Base-by-base conservation (phyloP, 2,888 invertebrate species). In the Drosophila putrida region DNA sequence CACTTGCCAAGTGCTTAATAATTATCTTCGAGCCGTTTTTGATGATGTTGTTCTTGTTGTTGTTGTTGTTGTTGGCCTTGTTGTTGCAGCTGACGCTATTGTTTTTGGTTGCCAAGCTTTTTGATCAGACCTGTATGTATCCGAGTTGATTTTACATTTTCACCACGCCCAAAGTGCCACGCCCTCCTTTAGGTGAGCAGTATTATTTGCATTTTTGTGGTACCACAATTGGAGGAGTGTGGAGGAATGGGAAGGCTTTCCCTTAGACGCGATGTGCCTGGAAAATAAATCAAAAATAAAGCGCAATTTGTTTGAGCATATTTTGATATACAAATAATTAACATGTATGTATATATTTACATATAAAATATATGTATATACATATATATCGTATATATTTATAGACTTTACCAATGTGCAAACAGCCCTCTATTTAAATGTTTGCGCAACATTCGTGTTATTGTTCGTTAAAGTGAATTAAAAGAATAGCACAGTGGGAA, bases 131-230 rank as follows among this genome's bases (percentile, higher is more conserved):
- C 49, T 36, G 6, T 43, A n/a, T 43, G 49, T 43, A 28, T n/a
- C n/a, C 9, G 57, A 20, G 43, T 47, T 57, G 54, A 47, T 13
- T 47, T 68, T 31, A 73, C 74, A 73, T 59, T 53, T 63, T 51
- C 27, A 57, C 33, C 55, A 43, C 33, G 38, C 60, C 39, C 39
- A 44, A 39, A 25, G 35, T 49, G 49, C 55, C 55, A 66, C 66
- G 66, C 60, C 60, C 65, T 31, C 8, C 27, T 25, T 38, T 15
- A 43, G 51, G 27, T 9, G 51, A 54, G 43, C 50, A 43, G n/a
- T 20, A 15, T 20, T 27, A 61, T 59, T 58, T 68, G 75, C 78
- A 71, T 65, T 58, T 60, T 33, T 49, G 41, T 39, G 31, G 20
- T 15, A 8, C 43, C 55, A 27, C 39, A 27, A 58, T 13, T 28